Base-by-base conservation (phyloP, 1,140 invertebrate species). In the Calephelis virginiensis region DNA sequence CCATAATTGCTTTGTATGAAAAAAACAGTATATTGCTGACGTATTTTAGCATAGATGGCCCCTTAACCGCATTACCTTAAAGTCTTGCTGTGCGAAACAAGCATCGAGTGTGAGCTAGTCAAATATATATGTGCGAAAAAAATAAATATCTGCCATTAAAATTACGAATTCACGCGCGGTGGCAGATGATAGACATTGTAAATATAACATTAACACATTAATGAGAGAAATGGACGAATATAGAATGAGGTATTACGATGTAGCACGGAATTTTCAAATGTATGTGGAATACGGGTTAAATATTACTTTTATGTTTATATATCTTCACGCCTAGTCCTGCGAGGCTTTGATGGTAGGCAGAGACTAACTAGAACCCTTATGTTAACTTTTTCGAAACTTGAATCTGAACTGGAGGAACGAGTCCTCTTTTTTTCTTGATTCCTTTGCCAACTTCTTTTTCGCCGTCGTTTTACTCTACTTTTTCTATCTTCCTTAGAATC, bases 401-500 rank as follows among this genome's bases (percentile, higher is more conserved):
- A 94, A 68, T 94, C 75, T 74, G 92, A 89, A 83, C 92, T 75
- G 71, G 92, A 89, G 80, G 93, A 75, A 77, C 92, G 67, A 81
- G 92, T 62, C 90, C 92, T 68, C 74, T 91, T 89, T 28, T 83
- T 93, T 82, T 67, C 91, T 81, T 48, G 83, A 80, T 80, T 93
- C 88, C 75, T 92, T 89, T 9, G 84, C 81, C 56, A 87, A 67
- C 74, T 92, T 90, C 83, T 92, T 89, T 71, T 90, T 90, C 12
- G 85, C 72, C 64, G 71, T 84, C 69, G 88, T 91, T 72, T 92
- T 92, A 72, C 91, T 93, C 81, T 94, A 94, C 74, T 92, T 92
- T 78, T 93, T 94, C 91, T 90, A 50, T 93, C 93, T 56, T 94
- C 94, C 49, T 95, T 94, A 2, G 93, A 93, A 70, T 93, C 93